phyloP scores from a whole-genome alignment of 2,113 vertebrate genomes.

The Merops nubicus region DNA sequence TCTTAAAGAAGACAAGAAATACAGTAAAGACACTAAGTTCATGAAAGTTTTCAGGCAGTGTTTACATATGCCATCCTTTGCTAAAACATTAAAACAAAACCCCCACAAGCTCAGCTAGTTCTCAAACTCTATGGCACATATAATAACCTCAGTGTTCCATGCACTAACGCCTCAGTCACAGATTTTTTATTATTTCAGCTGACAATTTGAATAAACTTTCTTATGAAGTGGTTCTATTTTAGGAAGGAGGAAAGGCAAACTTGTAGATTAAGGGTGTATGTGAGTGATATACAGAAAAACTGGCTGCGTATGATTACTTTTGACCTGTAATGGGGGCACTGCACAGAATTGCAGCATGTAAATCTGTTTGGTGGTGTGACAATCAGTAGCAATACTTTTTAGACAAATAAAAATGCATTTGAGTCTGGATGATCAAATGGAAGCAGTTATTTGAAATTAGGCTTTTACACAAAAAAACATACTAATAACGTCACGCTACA shows the following conservation, averaged over 20 bases:
- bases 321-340: neutral
- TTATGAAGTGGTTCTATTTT: neutral
- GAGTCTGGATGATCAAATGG: neutral
- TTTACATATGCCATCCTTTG: neutral
- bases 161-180: neutral
- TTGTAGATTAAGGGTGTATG: neutral
- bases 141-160: neutral
- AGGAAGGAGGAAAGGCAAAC: neutral
- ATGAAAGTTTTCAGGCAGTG: neutral
- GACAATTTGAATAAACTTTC: neutral
- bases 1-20: neutral
- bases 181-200: neutral
- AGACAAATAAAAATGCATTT: neutral
- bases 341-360: neutral
- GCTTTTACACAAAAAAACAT: neutral
- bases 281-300: neutral
- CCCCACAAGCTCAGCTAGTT: neutral
- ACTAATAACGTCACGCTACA: neutral
- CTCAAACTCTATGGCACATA: neutral
- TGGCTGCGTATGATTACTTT: neutral
- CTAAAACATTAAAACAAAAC: neutral
- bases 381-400: neutral
- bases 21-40: neutral
- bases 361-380: neutral
- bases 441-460: neutral